Evolutionary conservation across 2,113 vertebrate genomes (phyloP).

Genomic region (Ctenomys sociabilis): DNA sequence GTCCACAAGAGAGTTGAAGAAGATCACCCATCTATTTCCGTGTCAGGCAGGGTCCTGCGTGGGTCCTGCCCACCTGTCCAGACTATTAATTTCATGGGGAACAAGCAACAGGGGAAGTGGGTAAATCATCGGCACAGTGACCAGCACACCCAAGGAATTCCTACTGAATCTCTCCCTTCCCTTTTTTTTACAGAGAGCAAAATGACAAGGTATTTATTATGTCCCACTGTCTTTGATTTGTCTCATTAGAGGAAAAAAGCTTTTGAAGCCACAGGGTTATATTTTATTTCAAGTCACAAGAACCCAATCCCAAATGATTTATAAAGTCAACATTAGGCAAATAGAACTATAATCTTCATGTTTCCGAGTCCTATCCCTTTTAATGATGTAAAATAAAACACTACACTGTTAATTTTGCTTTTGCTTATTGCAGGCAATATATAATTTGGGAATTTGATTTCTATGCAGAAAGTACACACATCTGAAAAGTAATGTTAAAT

Average conservation of each 20-base stretch:
- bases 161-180: conserved; percentile 40
- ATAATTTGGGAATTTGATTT: conserved; percentile 24
- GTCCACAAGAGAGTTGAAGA: conserved; percentile 72
- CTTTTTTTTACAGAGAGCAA: conserved; percentile 51
- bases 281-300: conserved; percentile 68
- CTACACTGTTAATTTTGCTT: conserved; percentile 35
- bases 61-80: conserved; percentile 40
- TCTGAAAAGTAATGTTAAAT: conserved; percentile 39
- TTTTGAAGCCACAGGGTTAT: conserved; percentile 64
- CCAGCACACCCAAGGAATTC: conserved; percentile 64
- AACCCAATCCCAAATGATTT: conserved; percentile 67
- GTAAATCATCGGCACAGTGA: conserved; percentile 63
- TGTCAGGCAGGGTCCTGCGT: conserved; percentile 62
- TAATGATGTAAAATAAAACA: conserved; percentile 59
- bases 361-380: conserved; percentile 57
- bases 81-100: conserved; percentile 72
- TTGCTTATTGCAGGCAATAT: conserved; percentile 8
- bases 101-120: conserved; percentile 64
- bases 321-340: conserved; percentile 25
- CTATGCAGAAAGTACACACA: conserved; percentile 16
- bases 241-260: conserved; percentile 71
- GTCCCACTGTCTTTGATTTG: conserved; percentile 74
- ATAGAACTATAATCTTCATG: conserved; percentile 44
- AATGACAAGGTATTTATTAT: conserved; percentile 73
- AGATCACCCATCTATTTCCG: conserved; percentile 73